A percentile compares a stretch with the other conserved stretches of the same genome.
Conservation (phyloP, 2,888 invertebrate genomes). For the Diadegma fenestrale region DNA sequence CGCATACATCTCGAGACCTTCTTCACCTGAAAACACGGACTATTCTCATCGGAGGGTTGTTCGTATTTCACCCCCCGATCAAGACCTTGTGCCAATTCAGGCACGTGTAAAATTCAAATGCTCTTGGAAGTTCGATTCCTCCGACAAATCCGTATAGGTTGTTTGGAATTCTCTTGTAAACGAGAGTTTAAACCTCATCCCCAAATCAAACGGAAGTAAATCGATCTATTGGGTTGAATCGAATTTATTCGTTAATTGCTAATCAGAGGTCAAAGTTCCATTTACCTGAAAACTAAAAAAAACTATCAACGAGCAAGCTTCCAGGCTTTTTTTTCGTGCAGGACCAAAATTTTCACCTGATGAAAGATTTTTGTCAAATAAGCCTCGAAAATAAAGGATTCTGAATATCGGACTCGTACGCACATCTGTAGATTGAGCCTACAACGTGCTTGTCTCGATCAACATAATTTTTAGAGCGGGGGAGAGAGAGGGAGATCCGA, state of each 20-base stretch:
- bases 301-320: not conserved
- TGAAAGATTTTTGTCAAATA: not conserved
- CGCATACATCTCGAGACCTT: conserved; percentile 30
- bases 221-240: not conserved
- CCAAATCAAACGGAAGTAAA: not conserved
- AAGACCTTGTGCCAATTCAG: conserved; percentile 27
- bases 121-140: not conserved
- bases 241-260: not conserved
- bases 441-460: conserved; percentile 4
- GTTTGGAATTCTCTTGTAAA: not conserved
- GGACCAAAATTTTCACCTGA: not conserved
- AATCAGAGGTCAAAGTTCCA: no score
- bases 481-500: not conserved
- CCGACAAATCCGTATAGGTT: not conserved
- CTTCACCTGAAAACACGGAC: conserved; percentile 16
- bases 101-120: conserved; percentile 17
- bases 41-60: conserved; percentile 15
- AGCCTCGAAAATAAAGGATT: not conserved
- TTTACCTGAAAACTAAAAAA: not conserved
- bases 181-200: not conserved
- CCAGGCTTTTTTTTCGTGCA: not conserved
- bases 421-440: not conserved
- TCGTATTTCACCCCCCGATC: not conserved
- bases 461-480: not conserved
- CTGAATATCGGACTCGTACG: not conserved